Conservation (phyloP, 1,140 invertebrate genomes). For the Drosophila ohnishii region DNA sequence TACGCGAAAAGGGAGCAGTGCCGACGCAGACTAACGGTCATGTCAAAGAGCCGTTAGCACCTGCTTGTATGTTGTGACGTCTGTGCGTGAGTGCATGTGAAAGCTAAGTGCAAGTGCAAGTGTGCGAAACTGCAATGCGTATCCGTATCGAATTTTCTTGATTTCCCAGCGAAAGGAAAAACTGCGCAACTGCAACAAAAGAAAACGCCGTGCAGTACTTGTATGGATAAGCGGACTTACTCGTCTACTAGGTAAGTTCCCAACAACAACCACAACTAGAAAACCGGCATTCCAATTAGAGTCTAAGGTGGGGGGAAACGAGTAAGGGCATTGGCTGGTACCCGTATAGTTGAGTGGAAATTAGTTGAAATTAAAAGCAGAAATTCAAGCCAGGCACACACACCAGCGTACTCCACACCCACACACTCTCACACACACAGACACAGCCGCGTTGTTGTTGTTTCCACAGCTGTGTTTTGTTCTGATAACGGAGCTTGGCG, state of each 20-base stretch:
- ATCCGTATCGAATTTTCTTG: slow-evolving; percentile 68
- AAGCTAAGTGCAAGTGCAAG: slow-evolving; percentile 24
- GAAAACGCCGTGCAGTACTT: slow-evolving; percentile 18
- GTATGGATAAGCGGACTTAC: slow-evolving; percentile 49
- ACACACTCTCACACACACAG: slow-evolving; percentile 1
- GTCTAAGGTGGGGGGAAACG: slow-evolving; percentile 1
- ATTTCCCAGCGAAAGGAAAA: slow-evolving; percentile 51
- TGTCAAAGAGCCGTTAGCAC: slow-evolving; percentile 14
- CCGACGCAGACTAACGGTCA: neutral
- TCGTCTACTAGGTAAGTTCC: slow-evolving; percentile 48
- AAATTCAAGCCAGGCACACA: slow-evolving; percentile 28
- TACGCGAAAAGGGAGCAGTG: neutral
- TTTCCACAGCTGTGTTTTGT: slow-evolving; percentile 34
- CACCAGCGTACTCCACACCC: neutral
- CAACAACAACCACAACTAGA: neutral
- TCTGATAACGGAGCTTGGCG: slow-evolving; percentile 27
- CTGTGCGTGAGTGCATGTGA: slow-evolving; percentile 11
- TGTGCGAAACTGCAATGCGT: slow-evolving; percentile 67
- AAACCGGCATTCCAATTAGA: slow-evolving; percentile 31
- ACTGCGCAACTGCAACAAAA: slow-evolving; percentile 28
- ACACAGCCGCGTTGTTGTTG: slow-evolving; percentile 33
- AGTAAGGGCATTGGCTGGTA: slow-evolving; percentile 7
- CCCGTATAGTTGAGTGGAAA: slow-evolving; percentile 9
- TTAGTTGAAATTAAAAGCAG: slow-evolving; percentile 20
- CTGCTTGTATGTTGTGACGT: slow-evolving; percentile 3